Conservation (phyloP, 2,797 vertebrate genomes). For the Manis crassicaudata region DNA sequence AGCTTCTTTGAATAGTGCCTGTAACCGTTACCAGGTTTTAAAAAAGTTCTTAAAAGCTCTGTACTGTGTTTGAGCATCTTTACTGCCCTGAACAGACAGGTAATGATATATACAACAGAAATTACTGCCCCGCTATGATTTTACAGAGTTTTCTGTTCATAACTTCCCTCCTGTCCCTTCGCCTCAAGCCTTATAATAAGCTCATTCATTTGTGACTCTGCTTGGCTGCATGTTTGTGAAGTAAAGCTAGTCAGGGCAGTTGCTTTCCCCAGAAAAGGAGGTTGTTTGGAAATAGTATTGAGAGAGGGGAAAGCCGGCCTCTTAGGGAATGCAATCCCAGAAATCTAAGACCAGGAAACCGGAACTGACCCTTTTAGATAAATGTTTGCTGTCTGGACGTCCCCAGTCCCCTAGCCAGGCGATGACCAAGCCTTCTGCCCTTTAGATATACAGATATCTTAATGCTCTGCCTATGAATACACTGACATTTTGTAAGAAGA, state of each 20-base stretch:
- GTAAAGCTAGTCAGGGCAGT: neutral
- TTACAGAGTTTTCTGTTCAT: conserved; percentile 47
- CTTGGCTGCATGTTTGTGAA: conserved; percentile 43
- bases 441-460: neutral
- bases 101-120: conserved; percentile 17
- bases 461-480: neutral
- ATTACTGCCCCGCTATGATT: conserved; percentile 50
- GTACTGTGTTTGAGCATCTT: neutral
- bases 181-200: conserved; percentile 52
- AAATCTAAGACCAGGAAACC: neutral
- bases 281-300: neutral
- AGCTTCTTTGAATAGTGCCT: neutral
- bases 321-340: neutral
- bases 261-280: conserved; percentile 1
- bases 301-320: neutral
- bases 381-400: neutral
- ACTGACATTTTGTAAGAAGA: neutral
- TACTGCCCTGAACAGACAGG: conserved; percentile 39
- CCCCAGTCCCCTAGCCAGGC: neutral
- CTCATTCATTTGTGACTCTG: conserved; percentile 61
- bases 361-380: neutral
- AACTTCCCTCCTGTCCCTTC: conserved; percentile 13
- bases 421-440: neutral
- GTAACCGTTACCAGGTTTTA: neutral
- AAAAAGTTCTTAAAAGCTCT: neutral